These are phyloP conservation scores for Elephantulus edwardii DNA, from an alignment of 2,113 vertebrate genomes.

Conservation along the genomic window DNA sequence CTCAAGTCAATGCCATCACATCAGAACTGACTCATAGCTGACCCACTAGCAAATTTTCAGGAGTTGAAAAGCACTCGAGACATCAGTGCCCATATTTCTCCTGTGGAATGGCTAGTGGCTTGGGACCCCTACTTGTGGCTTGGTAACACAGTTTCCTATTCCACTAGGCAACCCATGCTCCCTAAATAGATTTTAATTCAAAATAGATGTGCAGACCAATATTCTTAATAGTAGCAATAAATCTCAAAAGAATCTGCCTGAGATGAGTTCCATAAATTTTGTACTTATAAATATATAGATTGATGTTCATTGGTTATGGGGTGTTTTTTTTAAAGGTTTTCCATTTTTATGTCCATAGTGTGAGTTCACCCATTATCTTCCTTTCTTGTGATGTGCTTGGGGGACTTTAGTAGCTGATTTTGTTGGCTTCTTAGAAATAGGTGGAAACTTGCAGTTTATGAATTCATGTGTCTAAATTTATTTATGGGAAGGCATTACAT, in stretches of 20 bases:
- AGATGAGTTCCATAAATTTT: not conserved
- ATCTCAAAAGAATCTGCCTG: not conserved
- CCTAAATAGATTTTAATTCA: too few relatives aligned
- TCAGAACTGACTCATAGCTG: too few relatives aligned
- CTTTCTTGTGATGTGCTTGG: not conserved
- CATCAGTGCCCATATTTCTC: too few relatives aligned
- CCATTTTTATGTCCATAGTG: not conserved
- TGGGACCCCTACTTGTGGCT: too few relatives aligned
- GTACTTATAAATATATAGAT: too few relatives aligned
- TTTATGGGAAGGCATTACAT: not conserved
- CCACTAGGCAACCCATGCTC: too few relatives aligned
- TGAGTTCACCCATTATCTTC: not conserved
- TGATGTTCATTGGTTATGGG: too few relatives aligned
- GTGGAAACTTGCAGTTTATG: not conserved
- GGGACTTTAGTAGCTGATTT: not conserved
- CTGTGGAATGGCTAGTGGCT: too few relatives aligned
- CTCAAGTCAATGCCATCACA: too few relatives aligned
- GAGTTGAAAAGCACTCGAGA: too few relatives aligned
- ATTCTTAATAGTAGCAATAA: not conserved
- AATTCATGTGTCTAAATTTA: not conserved
- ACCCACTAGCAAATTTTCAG: too few relatives aligned
- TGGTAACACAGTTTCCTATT: too few relatives aligned
- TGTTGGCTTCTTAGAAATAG: not conserved
- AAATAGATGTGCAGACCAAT: not conserved
- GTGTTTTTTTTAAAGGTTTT: conserved; percentile 9